Percentiles rank a stretch among this genome's conserved stretches.
Evolutionary conservation across 92 coral and sea anemone genomes (phyloP).

Genomic region (Epizoanthus ramosus): DNA sequence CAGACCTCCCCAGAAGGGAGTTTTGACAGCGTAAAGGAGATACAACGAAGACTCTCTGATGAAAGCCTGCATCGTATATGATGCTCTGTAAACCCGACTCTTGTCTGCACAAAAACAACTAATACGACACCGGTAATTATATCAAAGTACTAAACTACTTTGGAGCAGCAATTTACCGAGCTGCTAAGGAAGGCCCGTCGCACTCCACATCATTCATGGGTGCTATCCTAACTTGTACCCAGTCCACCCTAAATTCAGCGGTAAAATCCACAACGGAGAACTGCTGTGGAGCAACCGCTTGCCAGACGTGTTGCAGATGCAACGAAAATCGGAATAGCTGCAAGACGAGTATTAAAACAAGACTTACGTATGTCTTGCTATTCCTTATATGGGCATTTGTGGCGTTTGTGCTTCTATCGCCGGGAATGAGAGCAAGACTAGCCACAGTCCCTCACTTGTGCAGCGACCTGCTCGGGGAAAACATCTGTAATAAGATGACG

Average conservation of each 20-base stretch:
- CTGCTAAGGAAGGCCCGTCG: too few relatives aligned
- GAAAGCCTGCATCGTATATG: too few relatives aligned
- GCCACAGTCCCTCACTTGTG: slow-evolving; percentile 36
- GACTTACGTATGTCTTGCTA: slow-evolving; percentile 19
- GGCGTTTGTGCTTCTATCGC: slow-evolving; percentile 10
- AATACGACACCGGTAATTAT: too few relatives aligned
- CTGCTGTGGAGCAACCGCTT: neutral
- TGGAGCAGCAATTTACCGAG: too few relatives aligned
- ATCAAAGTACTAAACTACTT: too few relatives aligned
- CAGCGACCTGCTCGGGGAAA: slow-evolving; percentile 23
- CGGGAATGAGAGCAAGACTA: slow-evolving; percentile 32
- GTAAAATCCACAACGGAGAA: neutral
- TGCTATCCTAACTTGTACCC: neutral
- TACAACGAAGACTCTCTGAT: too few relatives aligned
- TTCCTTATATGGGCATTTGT: slow-evolving; percentile 44
- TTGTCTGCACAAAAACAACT: too few relatives aligned
- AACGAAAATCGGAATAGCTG: neutral
- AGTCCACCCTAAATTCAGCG: neutral
- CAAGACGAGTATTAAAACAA: slow-evolving; percentile 15
- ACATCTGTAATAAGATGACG: slow-evolving; percentile 29
- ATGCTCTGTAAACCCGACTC: too few relatives aligned
- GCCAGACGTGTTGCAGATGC: neutral
- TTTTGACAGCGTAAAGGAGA: too few relatives aligned
- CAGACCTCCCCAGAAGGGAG: too few relatives aligned
- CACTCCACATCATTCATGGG: neutral